These are phyloP conservation scores for Andrena camellia DNA, from an alignment of 2,888 invertebrate genomes.

Conservation along the genomic window DNA sequence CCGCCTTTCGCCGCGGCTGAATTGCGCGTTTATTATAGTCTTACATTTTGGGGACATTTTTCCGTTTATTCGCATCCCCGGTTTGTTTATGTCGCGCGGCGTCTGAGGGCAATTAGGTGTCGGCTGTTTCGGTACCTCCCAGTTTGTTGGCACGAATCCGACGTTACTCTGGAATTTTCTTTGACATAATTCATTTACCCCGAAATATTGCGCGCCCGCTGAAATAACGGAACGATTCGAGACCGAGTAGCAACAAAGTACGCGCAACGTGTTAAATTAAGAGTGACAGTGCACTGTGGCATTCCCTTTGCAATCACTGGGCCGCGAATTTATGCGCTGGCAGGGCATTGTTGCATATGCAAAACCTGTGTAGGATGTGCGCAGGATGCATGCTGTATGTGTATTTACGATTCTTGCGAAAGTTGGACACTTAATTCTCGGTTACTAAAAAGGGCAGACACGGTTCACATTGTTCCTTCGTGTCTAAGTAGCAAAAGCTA, in stretches of 20 bases:
- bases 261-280: conserved; percentile 7
- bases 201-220: conserved; percentile 3
- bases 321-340: background rate
- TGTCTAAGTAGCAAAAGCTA: too few species aligned
- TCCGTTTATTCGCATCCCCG: background rate
- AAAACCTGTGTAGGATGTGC: too few species aligned
- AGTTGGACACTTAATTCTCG: too few species aligned
- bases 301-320: conserved; percentile 16
- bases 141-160: conserved; percentile 5
- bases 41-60: background rate
- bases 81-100: conserved; percentile 5
- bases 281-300: conserved; percentile 18
- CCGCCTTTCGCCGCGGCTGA: background rate
- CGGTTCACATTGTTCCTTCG: too few species aligned
- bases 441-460: too few species aligned
- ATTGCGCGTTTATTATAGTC: background rate
- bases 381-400: too few species aligned
- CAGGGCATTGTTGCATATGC: background rate
- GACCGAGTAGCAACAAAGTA: conserved; percentile 14
- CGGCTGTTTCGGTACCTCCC: conserved; percentile 14
- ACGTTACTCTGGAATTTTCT: conserved; percentile 12
- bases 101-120: background rate
- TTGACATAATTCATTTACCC: background rate
- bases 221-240: background rate
- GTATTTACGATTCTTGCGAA: too few species aligned